Evolutionary conservation across 2,888 invertebrate genomes (phyloP).

Genomic region (Mesorhabditis sp.): DNA sequence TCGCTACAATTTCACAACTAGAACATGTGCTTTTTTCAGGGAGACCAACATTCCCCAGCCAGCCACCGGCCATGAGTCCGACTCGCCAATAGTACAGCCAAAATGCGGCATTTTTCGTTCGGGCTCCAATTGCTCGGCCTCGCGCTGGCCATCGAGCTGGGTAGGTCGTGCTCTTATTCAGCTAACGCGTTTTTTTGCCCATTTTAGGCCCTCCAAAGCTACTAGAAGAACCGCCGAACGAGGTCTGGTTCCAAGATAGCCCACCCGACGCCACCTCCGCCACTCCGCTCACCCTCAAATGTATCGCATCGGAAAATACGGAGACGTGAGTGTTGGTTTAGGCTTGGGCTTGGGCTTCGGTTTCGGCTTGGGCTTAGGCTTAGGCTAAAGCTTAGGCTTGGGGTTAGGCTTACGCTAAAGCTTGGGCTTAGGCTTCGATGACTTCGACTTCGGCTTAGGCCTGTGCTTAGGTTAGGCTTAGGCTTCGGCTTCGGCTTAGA

Average conservation of each 20-base stretch:
- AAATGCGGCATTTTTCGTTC: too few species aligned
- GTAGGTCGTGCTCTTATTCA: too few species aligned
- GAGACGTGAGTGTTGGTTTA: conserved; percentile 33
- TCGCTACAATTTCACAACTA: too few species aligned
- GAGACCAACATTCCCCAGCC: too few species aligned
- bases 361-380: neutral
- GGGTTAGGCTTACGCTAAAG: conserved; percentile 9
- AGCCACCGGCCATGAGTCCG: too few species aligned
- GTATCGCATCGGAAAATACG: conserved; percentile 43
- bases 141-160: too few species aligned
- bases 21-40: too few species aligned
- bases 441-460: neutral
- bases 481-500: neutral
- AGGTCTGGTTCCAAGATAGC: conserved; percentile 48
- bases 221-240: conserved; percentile 41
- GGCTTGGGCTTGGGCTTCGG: neutral
- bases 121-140: too few species aligned
- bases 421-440: neutral
- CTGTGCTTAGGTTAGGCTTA: neutral
- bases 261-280: conserved; percentile 18
- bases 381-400: neutral
- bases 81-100: too few species aligned
- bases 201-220: conserved; percentile 42
- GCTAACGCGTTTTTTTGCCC: neutral
- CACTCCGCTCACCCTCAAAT: conserved; percentile 39